These are phyloP conservation scores for Myotis vivesi DNA, from an alignment of 2,797 vertebrate genomes.

Conservation along the genomic window DNA sequence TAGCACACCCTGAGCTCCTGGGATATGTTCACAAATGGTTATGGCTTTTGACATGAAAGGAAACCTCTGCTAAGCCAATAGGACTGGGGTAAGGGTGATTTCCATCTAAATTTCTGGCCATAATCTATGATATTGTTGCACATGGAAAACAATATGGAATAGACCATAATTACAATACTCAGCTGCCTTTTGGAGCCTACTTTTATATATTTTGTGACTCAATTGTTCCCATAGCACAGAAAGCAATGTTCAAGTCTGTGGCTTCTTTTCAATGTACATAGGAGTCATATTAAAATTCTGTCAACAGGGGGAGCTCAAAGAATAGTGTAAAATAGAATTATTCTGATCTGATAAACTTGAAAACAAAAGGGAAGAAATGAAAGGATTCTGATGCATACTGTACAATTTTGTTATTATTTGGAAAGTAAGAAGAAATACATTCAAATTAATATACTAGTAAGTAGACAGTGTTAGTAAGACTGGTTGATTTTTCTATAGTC, in stretches of 20 bases:
- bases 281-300: not conserved
- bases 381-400: not conserved
- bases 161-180: not conserved
- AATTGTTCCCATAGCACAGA: not conserved
- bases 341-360: not conserved
- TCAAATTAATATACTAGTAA: not conserved
- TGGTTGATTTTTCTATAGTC: constrained; percentile 20
- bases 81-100: not conserved
- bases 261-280: not conserved
- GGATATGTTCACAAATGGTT: not conserved
- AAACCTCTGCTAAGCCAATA: not conserved
- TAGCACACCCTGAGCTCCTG: not conserved
- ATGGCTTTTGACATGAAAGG: not conserved
- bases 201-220: not conserved
- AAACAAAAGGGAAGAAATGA: not conserved
- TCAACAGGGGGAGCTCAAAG: constrained; percentile 78
- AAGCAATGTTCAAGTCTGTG: not conserved
- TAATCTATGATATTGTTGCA: not conserved
- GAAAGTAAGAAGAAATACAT: constrained; percentile 50
- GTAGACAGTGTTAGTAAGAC: constrained; percentile 30
- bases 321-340: not conserved
- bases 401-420: constrained; percentile 43
- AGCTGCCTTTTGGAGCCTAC: not conserved
- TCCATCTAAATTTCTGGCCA: not conserved
- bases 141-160: not conserved